These are phyloP conservation scores for Trichechus manatus DNA, from an alignment of 2,113 vertebrate genomes.

Conservation along the genomic window DNA sequence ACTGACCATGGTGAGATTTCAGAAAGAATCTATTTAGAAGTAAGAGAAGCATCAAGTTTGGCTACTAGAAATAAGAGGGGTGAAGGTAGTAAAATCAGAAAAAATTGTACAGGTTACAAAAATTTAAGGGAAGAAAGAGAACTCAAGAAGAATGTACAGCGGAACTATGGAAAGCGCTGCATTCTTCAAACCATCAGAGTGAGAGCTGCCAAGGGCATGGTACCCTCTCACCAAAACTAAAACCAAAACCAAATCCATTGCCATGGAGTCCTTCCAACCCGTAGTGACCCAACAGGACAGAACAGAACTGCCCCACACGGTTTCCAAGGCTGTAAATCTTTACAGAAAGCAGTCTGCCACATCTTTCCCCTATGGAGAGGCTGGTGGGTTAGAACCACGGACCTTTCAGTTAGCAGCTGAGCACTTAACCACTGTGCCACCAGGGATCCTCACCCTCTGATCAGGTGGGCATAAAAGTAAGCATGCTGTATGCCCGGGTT, in stretches of 20 bases:
- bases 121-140: neutral
- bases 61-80: neutral
- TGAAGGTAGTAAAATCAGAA: neutral
- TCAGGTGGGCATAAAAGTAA: neutral
- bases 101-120: neutral
- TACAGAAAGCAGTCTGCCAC: too few relatives aligned
- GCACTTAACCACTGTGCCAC: too few relatives aligned
- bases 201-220: neutral
- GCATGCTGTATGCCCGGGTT: neutral
- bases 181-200: neutral
- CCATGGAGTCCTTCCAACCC: too few relatives aligned
- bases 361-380: too few relatives aligned
- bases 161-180: neutral
- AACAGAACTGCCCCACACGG: too few relatives aligned
- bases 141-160: neutral
- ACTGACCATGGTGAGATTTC: neutral
- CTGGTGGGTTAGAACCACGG: too few relatives aligned
- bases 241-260: too few relatives aligned
- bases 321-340: too few relatives aligned
- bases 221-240: neutral
- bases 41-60: neutral
- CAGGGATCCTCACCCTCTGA: too few relatives aligned
- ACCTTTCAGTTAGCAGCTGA: too few relatives aligned
- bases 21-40: slow-evolving; percentile 16
- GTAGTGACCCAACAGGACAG: too few relatives aligned